Base-by-base conservation (phyloP, 2,888 invertebrate genomes). In the Pristionchus japonicus region DNA sequence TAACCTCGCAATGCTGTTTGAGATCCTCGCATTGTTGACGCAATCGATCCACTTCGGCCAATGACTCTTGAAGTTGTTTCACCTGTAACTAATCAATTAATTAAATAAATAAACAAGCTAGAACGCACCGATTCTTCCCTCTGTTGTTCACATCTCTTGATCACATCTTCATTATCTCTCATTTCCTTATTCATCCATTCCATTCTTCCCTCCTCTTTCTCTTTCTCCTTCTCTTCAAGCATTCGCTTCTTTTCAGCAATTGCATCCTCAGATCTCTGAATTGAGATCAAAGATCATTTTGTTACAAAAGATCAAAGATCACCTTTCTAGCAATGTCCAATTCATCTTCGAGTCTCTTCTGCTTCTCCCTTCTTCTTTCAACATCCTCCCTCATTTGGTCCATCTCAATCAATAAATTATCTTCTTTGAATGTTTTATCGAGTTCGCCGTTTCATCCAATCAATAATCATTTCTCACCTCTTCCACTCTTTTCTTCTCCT, bases 191-290 rank as follows among this genome's bases (percentile, higher is more conserved):
- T 61, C 27, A 47, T 61, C 43, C 40, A 40, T 84, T 61, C 27
- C 84, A 61, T n/a, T 67, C 67, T 67, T 67, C 67, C 67, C 34
- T 77, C 77, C n/a, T 77, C 77, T 27, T 77, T 77, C 77, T 57
- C 57, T n/a, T 57, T 57, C 57, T 57, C 57, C 57, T n/a, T 57
- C 3, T 57, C 37, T 52, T 82, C 37, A n/a, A 2, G 20, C 82
- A 31, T 82, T 52, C 67, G 4, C 31, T 13, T 13, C 67, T 34
- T 67, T 34, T 67, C 31, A 67, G 15, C 31, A 67, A 9, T 31
- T 15, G 67, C 67, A 67, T 67, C 67, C 3, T 67, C 20, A 7
- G 67, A 9, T 34, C 31, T 67, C 77, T 77, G 23, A 77, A 43
- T 13, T 1, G 11, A 6, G 13, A 4, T 11, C 2, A 20, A 11